Conservation (phyloP, 2,797 vertebrate species). For the Lagocephalus sceleratus region DNA sequence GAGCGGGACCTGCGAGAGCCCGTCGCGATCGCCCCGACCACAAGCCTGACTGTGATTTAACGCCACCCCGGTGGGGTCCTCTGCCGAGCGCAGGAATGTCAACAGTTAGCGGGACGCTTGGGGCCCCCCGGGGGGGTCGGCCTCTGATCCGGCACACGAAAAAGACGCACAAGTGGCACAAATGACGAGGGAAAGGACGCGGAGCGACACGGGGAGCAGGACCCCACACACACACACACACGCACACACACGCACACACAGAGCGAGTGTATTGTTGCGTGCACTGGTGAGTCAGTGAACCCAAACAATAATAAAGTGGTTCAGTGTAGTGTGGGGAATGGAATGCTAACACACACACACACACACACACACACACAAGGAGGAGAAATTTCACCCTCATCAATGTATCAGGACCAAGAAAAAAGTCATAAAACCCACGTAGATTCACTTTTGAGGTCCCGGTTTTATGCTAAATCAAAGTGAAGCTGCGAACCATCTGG, state of each 20-base stretch:
- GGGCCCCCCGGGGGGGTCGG: not conserved
- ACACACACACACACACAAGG: not conserved
- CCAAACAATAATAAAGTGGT: slow-evolving; percentile 58
- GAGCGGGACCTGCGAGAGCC: no score
- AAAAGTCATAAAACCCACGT: no score
- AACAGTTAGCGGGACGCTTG: not conserved
- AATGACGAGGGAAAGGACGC: slow-evolving; percentile 10
- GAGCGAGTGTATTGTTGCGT: slow-evolving; percentile 28
- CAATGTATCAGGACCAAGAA: no score
- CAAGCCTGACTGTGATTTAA: no score
- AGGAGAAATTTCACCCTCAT: not conserved
- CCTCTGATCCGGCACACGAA: slow-evolving; percentile 7
- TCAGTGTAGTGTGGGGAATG: slow-evolving; percentile 38
- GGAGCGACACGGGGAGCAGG: not conserved
- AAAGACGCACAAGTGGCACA: slow-evolving; percentile 7
- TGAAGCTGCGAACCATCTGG: not conserved
- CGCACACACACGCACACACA: slow-evolving; percentile 29
- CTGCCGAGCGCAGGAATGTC: not conserved
- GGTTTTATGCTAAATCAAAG: not conserved
- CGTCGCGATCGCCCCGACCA: no score
- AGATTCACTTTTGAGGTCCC: no score
- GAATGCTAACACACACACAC: slow-evolving; percentile 27
- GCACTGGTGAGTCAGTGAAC: slow-evolving; percentile 45
- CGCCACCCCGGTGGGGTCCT: no score
- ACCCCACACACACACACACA: slow-evolving; percentile 21